These are phyloP conservation scores for Galeopterus variegatus DNA, from an alignment of 2,113 vertebrate species.

Conservation along the genomic window DNA sequence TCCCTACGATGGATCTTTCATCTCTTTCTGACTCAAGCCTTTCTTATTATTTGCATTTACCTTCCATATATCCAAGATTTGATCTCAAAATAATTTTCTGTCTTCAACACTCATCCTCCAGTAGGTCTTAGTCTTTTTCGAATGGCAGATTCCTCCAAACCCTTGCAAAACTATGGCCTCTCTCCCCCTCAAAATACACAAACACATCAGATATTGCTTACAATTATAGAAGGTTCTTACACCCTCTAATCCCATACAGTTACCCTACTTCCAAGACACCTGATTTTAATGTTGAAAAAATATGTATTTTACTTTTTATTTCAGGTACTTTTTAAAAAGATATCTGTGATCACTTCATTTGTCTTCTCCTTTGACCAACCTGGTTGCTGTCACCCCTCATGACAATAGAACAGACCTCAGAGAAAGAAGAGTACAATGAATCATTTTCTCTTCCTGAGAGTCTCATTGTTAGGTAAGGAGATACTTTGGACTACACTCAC, in stretches of 20 bases:
- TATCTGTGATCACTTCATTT: background rate
- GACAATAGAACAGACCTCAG: background rate
- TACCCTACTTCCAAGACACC: background rate
- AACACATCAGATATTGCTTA: background rate
- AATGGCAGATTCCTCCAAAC: background rate
- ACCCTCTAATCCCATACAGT: background rate
- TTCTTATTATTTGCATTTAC: conserved; percentile 22
- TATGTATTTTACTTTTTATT: background rate
- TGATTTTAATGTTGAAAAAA: background rate
- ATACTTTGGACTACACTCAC: background rate
- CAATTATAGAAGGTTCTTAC: background rate
- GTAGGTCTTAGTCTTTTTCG: background rate
- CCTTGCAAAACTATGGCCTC: background rate
- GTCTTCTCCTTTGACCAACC: background rate
- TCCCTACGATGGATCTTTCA: background rate
- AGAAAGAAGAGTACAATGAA: background rate
- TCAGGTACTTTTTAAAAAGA: background rate
- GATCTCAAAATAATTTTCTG: background rate
- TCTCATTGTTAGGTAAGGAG: background rate
- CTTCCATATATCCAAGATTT: background rate
- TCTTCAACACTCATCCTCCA: background rate
- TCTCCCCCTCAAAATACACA: background rate
- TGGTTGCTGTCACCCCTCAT: background rate
- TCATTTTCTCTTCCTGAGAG: background rate
- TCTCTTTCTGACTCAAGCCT: background rate